Percentiles rank a stretch among this genome's conserved stretches.
phyloP scores from a whole-genome alignment of 2,888 invertebrate genomes.

The Hirtodrosophila confusa region DNA sequence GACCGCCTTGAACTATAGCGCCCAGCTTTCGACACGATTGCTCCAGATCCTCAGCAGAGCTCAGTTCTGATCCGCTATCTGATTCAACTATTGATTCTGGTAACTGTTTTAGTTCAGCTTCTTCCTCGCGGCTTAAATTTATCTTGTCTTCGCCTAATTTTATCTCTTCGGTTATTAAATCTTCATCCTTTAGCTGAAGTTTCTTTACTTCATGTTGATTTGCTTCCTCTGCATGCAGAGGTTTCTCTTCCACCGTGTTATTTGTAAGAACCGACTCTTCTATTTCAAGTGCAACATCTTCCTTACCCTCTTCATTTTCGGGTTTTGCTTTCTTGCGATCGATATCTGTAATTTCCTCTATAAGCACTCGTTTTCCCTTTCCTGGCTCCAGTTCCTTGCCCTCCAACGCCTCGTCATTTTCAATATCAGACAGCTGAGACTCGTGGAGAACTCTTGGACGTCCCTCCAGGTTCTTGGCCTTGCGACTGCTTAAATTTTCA shows the following conservation, averaged over 20 bases:
- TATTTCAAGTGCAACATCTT: no score
- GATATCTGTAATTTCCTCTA: conserved; percentile 34
- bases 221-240: no score
- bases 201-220: no score
- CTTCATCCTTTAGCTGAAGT: no score
- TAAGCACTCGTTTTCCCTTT: conserved; percentile 25
- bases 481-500: conserved; percentile 36
- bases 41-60: conserved; percentile 19
- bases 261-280: no score
- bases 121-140: not conserved
- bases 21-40: conserved; percentile 25
- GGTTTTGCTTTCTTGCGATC: not conserved
- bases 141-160: no score
- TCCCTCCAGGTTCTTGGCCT: conserved; percentile 33
- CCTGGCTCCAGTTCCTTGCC: not conserved
- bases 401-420: not conserved
- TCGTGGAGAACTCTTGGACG: conserved; percentile 52
- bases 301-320: not conserved
- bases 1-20: conserved; percentile 11
- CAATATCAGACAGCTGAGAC: conserved; percentile 11
- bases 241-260: no score
- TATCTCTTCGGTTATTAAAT: no score
- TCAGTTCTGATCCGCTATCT: conserved; percentile 37
- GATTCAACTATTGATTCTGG: not conserved
- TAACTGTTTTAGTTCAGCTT: not conserved